Base-by-base conservation (phyloP, 2,113 vertebrate genomes). In the Thunnus maccoyii region DNA sequence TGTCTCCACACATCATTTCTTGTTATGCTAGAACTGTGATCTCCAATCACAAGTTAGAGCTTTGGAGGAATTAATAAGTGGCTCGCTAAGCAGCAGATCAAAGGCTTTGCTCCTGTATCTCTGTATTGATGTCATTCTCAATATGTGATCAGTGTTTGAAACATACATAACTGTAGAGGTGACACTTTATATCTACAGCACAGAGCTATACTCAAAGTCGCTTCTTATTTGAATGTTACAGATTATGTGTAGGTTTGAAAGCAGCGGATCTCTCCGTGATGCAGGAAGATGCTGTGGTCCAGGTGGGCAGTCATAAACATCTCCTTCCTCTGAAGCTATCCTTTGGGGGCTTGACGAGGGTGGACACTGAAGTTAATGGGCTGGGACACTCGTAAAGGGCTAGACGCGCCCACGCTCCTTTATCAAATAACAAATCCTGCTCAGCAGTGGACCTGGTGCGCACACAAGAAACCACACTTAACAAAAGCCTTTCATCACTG, bases 301-400 rank as follows among this genome's bases (percentile, higher is more conserved):
- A 70, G 36, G 65, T 72, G 22, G 58, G 62, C 32, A 63, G 65
- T 20, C 27, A 60, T 65, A 27, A 44, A 25, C 48, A 64, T 54
- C 20, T 10, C n/a, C 30, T 8, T 4, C 11, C 50, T 54, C 47
- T 5, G 4, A 47, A 51, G 51, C 52, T 10, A 27, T 62, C n/a
- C 25, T 62, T 18, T 17, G 1, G 41, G 7, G 57, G 47, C 50
- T 14, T 12, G 30, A 58, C 5, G 41, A 18, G 56, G 25, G 48
- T n/a, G 74, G 71, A 84, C 90, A 36, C 16, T 72, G 56, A 80
- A 58, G 56, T 66, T 84, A 90, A 87, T 78, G 63, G 48, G 17
- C 48, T 50, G 46, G 13, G 72, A 77, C 80, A 63, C 47, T 76
- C 54, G 27, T 61, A 63, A 72, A 72, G 66, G 60, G 20, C 32